Percentiles rank a stretch among this genome's conserved stretches.
Conservation (phyloP, 35 echinoderm and acorn worm species). For the Heliocidaris tuberculata region DNA sequence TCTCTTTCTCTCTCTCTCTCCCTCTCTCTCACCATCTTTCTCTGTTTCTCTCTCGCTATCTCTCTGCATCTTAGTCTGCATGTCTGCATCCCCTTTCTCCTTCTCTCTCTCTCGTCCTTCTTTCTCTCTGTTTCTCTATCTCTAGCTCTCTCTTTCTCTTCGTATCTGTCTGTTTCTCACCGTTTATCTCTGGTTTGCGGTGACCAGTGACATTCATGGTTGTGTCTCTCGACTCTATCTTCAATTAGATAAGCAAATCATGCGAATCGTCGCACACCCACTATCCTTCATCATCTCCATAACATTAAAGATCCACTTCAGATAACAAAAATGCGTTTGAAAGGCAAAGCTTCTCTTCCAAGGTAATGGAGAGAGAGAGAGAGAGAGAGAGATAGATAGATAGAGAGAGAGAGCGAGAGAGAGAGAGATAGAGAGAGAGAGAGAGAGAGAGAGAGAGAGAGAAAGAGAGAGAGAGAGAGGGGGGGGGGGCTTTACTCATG, state of each 20-base stretch:
- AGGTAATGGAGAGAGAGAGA: background rate
- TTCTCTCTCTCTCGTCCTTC: background rate
- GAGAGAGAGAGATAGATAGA: background rate
- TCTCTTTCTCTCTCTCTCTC: too few species aligned
- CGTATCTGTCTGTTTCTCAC: too few species aligned
- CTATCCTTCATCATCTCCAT: background rate
- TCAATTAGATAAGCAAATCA: constrained; percentile 30
- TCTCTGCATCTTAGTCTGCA: background rate
- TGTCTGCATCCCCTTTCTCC: too few species aligned
- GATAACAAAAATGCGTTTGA: background rate
- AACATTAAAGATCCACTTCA: background rate
- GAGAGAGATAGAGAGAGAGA: too few species aligned
- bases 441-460: too few species aligned
- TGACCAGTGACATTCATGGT: constrained; percentile 11
- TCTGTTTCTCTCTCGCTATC: background rate
- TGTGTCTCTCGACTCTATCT: background rate
- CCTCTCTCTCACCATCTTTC: too few species aligned
- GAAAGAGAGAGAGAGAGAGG: too few species aligned
- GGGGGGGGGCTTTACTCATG: background rate
- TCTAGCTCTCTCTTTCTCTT: background rate
- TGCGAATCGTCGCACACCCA: constrained; percentile 13
- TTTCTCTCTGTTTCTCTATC: background rate
- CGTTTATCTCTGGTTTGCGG: background rate
- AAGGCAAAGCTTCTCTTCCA: background rate
- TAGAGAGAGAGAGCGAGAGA: too few species aligned